Base-by-base conservation (phyloP, 2,113 vertebrate species). In the Neodontobutis hainanensis region DNA sequence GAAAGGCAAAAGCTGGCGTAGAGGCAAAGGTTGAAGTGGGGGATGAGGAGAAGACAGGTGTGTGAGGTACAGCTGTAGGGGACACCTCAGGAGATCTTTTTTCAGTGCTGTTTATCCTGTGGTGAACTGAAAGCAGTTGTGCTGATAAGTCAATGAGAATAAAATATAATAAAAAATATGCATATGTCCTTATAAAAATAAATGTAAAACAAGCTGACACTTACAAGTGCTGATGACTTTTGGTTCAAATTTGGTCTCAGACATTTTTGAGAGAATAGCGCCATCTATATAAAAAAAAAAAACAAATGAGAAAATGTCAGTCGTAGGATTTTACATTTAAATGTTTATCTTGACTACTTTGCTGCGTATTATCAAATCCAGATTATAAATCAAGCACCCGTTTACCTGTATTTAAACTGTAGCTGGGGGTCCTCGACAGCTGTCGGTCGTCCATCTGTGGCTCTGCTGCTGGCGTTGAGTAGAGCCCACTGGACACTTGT, bases 261-360 rank as follows among this genome's bases (percentile, higher is more conserved):
- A 70, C 65, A 89, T 73, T 73, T 92, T 87, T 53, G 86, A 89
- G 78, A 92, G 89, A 79, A 84, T 14, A 61, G 90, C 90, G 61
- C 91, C 91, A 68, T 92, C 92, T 94, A 68, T 19, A 83, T 88
- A 60, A 8, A 8, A 42, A 65, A 61, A 65, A n/a, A n/a, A n/a
- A n/a, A n/a, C n/a, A n/a, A n/a, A n/a, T n/a, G n/a, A 15, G 5
- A 40, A 48, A 42, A 27, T 36, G 38, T 9, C 11, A 68, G 15
- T 6, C 11, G 11, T 11, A 1, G 16, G n/a, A 11, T 10, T 44
- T 40, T 70, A 27, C 15, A 32, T 43, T 19, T 12, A 53, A 15
- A 7, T 5, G 11, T 35, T 47, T 15, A 3, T 50, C 42, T 35
- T 12, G 3, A 11, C 9, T 2, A 12, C 50, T 19, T 11, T 3